Percentiles rank a stretch among this genome's conserved stretches.
Evolutionary conservation across 1,140 invertebrate species (phyloP).

Genomic region (Eufriesea mexicana): DNA sequence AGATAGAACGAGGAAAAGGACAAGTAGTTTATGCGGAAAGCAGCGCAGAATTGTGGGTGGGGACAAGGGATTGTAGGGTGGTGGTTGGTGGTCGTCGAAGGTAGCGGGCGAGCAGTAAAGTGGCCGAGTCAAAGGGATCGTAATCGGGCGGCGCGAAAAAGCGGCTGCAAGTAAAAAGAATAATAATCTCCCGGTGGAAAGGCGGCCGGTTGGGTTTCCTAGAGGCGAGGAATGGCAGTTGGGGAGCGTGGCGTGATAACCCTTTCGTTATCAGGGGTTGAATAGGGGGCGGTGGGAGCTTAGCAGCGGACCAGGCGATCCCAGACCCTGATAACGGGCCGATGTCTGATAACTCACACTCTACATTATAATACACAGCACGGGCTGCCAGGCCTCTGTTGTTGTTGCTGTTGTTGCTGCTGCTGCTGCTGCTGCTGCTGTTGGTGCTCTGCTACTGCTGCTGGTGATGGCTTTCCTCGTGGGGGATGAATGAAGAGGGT

Average conservation of each 20-base stretch:
- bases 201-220: conserved; percentile 50
- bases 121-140: conserved; percentile 77
- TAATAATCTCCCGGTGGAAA: conserved; percentile 75
- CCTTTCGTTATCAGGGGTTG: conserved; percentile 80
- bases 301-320: conserved; percentile 78
- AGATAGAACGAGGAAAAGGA: conserved; percentile 27
- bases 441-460: conserved; percentile 37
- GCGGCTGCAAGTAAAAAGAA: conserved; percentile 70
- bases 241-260: conserved; percentile 79
- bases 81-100: conserved; percentile 7
- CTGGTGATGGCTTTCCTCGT: conserved; percentile 24
- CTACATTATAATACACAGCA: conserved; percentile 78
- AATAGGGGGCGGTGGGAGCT: conserved; percentile 66
- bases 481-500: conserved; percentile 35
- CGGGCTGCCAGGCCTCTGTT: conserved; percentile 54
- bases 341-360: conserved; percentile 80
- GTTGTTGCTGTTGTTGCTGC: conserved; percentile 47
- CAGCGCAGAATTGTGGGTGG: not conserved
- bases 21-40: conserved; percentile 53
- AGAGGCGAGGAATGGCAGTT: conserved; percentile 67
- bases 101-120: conserved; percentile 69
- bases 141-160: conserved; percentile 73
- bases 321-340: conserved; percentile 76
- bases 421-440: conserved; percentile 47
- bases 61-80: conserved; percentile 5